These are phyloP conservation scores for Nycteola revayana DNA, from an alignment of 2,888 invertebrate genomes.

Conservation along the genomic window DNA sequence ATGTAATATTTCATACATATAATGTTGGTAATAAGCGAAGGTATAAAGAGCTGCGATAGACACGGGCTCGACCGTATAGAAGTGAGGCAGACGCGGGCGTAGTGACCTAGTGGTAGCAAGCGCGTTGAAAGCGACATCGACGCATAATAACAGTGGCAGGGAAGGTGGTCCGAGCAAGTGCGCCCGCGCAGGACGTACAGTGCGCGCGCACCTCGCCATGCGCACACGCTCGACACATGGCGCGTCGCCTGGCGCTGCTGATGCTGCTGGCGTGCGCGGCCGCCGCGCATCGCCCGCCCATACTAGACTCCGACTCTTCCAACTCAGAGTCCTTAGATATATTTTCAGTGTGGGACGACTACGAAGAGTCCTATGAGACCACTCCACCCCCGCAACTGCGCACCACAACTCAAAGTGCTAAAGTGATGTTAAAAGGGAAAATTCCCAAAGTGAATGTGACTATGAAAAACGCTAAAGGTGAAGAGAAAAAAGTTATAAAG, in stretches of 20 bases:
- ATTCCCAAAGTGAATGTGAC: conserved; percentile 62
- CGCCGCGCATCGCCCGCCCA: conserved; percentile 50
- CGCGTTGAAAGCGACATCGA: conserved; percentile 70
- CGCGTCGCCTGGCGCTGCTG: conserved; percentile 79
- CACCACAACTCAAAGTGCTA: conserved; percentile 50
- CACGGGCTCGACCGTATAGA: conserved; percentile 10
- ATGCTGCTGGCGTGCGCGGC: conserved; percentile 67
- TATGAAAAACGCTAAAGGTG: conserved; percentile 53
- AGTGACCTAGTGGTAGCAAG: conserved; percentile 67
- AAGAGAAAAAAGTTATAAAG: conserved; percentile 60
- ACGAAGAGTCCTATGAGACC: conserved; percentile 58
- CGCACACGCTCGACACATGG: conserved; percentile 76
- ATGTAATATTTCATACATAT: no score
- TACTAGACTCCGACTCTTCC: conserved; percentile 39
- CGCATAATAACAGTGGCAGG: conserved; percentile 67
- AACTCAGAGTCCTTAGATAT: conserved; percentile 61
- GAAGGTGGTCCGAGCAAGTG: conserved; percentile 53
- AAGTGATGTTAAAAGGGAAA: conserved; percentile 63
- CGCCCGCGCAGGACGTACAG: conserved; percentile 54
- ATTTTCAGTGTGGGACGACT: conserved; percentile 63
- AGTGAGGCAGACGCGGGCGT: conserved; percentile 30
- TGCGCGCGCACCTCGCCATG: conserved; percentile 80
- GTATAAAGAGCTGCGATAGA: conserved; percentile 6
- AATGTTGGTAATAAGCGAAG: no score
- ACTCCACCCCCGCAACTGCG: conserved; percentile 44